These are phyloP conservation scores for Carcina quercana DNA, from an alignment of 2,888 invertebrate genomes.

Conservation along the genomic window DNA sequence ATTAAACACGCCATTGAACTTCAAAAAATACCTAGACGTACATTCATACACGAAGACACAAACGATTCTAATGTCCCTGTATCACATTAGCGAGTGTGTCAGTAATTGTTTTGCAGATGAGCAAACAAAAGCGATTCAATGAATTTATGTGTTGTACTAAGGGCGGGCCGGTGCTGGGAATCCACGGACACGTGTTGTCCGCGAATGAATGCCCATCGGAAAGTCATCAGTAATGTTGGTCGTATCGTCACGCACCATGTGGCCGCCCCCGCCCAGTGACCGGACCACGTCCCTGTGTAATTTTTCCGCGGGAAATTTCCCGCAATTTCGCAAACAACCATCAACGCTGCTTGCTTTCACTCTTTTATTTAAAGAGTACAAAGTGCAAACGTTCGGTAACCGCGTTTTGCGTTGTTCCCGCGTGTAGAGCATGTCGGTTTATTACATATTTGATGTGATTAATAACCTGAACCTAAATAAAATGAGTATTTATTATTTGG, in stretches of 20 bases:
- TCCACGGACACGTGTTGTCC: conserved; percentile 29
- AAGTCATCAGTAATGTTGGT: conserved; percentile 72
- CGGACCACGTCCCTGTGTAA: conserved; percentile 47
- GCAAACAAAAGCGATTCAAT: conserved; percentile 32
- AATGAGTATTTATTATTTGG: too few relatives aligned
- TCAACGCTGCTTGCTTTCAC: conserved; percentile 35
- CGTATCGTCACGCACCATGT: conserved; percentile 66
- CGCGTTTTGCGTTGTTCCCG: too few relatives aligned
- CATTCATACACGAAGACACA: too few relatives aligned
- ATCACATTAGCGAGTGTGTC: conserved; percentile 20
- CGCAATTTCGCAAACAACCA: conserved; percentile 58
- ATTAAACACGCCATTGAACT: too few relatives aligned
- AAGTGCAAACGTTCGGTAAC: conserved; percentile 35
- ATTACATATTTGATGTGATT: too few relatives aligned
- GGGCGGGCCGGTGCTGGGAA: conserved; percentile 27
- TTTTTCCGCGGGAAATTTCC: conserved; percentile 63
- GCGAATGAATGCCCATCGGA: conserved; percentile 69
- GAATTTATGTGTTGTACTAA: conserved; percentile 37
- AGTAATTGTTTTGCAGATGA: conserved; percentile 41
- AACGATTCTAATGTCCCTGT: too few relatives aligned
- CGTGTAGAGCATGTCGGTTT: too few relatives aligned
- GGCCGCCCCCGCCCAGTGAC: conserved; percentile 41
- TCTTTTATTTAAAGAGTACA: conserved; percentile 47
- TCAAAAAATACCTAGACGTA: too few relatives aligned
- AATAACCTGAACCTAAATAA: too few relatives aligned